Evolutionary conservation across 2,888 invertebrate species (phyloP), one percentile per base, ranked within the genome.

Genomic region (Hirtodrosophila trivittata): DNA sequence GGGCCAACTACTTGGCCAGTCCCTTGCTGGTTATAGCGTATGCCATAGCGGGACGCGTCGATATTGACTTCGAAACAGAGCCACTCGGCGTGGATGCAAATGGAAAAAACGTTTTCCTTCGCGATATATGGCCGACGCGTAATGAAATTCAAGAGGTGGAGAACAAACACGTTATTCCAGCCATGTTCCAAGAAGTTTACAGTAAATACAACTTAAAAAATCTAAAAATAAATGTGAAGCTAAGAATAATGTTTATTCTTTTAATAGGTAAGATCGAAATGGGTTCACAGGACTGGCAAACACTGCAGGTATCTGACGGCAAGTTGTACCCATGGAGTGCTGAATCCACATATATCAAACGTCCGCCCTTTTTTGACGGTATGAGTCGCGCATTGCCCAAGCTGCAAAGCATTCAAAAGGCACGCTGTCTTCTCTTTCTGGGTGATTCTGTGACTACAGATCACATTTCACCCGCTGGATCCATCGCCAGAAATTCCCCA

Each of bases 361-460:
- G 92, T 69, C 99, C 99, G 0, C 99, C 99, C 1, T 99, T 98
- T 93, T 99, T 99, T 90, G 95, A 97, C 37, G 93, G 92, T 35
- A 96, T 98, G 95, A 92, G 93, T 3, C 80, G 76, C 0, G 72
- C 87, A 6, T 72, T 96, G 35, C 94, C 95, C 0, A 83, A 91
- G 1, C 89, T 92, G 0, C 90, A 92, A 59, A 91, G 93, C 7
- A 93, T 98, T 18, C 90, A 91, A 18, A 92, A 94, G 63, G 98
- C 98, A 0, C 93, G 95, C 37, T 97, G 96, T 32, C 92, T 99
- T 16, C 92, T 99, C 0, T 94, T 95, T 84, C 92, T 99, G 64
- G 97, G 97, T 0, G 99, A 99, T 91, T 98, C 98, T 0, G 98
- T 99, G 5, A 99, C 99, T 21, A 99, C 99, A 0, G 99, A 99